Percentiles rank a stretch among this genome's conserved stretches.
These are phyloP conservation scores for Teleiodes luculella DNA, from an alignment of 2,888 invertebrate species.

Conservation along the genomic window DNA sequence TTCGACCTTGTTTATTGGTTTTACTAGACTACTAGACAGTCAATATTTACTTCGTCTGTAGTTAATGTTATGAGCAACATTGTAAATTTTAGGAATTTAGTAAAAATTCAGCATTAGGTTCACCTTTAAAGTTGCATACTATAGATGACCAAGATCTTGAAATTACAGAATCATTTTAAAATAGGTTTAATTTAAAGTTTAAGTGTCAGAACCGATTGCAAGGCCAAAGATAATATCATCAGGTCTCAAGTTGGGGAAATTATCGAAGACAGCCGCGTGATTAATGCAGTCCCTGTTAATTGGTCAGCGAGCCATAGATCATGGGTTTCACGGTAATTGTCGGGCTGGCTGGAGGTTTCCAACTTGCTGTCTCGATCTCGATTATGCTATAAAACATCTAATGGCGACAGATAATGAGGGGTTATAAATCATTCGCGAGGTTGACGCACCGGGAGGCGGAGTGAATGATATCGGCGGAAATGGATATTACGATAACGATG, in stretches of 20 bases:
- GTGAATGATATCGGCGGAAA: conserved; percentile 53
- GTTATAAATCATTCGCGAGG: conserved; percentile 46
- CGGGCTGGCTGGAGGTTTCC: conserved; percentile 23
- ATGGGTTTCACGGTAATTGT: conserved; percentile 32
- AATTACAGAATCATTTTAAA: no score
- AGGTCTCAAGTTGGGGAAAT: conserved; percentile 29
- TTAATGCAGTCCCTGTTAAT: conserved; percentile 45
- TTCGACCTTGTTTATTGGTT: neutral
- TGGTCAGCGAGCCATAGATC: conserved; percentile 41
- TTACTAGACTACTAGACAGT: no score
- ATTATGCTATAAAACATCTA: conserved; percentile 46
- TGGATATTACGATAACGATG: conserved; percentile 57
- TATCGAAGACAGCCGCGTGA: conserved; percentile 40
- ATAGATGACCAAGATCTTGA: no score
- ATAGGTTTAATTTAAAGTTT: no score
- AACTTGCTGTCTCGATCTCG: conserved; percentile 27
- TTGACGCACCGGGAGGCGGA: conserved; percentile 36
- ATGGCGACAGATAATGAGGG: conserved; percentile 44
- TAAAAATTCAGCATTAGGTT: no score
- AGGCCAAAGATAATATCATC: conserved; percentile 33
- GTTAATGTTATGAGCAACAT: no score
- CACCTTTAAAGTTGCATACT: no score
- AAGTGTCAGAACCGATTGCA: conserved; percentile 21
- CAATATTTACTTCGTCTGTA: no score
- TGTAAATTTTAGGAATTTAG: no score